phyloP scores from a whole-genome alignment of 2,888 invertebrate genomes.

The Campopleginae sp. region DNA sequence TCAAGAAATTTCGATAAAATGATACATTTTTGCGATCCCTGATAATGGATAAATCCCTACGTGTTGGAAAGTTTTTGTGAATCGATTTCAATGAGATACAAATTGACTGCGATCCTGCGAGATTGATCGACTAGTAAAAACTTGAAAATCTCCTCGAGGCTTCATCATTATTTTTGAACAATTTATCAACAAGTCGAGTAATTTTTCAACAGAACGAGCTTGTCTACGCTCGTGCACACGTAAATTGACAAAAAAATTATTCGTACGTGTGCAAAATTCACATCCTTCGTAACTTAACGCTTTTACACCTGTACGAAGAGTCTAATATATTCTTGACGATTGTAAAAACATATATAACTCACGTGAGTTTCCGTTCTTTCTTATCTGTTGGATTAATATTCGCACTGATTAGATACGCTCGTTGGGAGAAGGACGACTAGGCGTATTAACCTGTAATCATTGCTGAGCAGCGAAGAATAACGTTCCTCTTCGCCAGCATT shows the following conservation, averaged over 20 bases:
- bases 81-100: neutral
- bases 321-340: constrained; percentile 38
- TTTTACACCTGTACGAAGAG: constrained; percentile 21
- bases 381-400: constrained; percentile 75
- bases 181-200: neutral
- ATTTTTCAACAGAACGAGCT: neutral
- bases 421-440: constrained; percentile 56
- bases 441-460: constrained; percentile 44
- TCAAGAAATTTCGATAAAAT: too few species aligned
- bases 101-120: neutral
- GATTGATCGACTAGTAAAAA: neutral
- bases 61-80: neutral
- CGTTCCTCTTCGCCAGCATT: constrained; percentile 17
- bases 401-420: constrained; percentile 75
- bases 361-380: constrained; percentile 52
- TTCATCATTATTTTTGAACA: neutral
- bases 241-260: neutral
- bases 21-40: too few species aligned
- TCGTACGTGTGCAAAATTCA: neutral
- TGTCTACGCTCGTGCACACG: neutral
- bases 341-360: constrained; percentile 40
- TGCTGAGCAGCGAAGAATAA: constrained; percentile 48
- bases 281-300: neutral
- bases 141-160: neutral
- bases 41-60: too few species aligned